phyloP scores from a whole-genome alignment of 2,113 vertebrate species.

The Oryzias curvinotus region DNA sequence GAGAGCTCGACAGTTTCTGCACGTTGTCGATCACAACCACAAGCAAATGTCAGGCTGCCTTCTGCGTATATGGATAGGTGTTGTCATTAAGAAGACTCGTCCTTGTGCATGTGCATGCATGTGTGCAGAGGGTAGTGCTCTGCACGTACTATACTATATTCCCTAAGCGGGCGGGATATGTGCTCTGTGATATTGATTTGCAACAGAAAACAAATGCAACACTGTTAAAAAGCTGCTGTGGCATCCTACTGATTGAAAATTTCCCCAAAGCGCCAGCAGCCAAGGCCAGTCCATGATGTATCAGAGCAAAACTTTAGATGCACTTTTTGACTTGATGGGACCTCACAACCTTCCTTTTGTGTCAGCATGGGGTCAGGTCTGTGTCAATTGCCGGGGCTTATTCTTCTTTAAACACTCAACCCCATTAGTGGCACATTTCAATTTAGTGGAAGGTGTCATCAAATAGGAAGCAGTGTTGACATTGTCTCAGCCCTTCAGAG shows the following conservation, averaged over 20 bases:
- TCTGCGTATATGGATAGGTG: slow-evolving; percentile 5
- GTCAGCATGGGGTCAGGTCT: slow-evolving; percentile 66
- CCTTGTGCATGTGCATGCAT: neutral
- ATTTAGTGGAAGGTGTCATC: slow-evolving; percentile 77
- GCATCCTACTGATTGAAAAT: slow-evolving; percentile 4
- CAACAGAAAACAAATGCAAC: slow-evolving; percentile 40
- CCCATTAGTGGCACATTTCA: slow-evolving; percentile 68
- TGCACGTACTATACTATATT: slow-evolving; percentile 8
- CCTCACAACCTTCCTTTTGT: slow-evolving; percentile 60
- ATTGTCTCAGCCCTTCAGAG: slow-evolving; percentile 56
- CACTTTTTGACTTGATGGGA: slow-evolving; percentile 61
- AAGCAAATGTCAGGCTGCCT: slow-evolving; percentile 1
- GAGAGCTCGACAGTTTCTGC: slow-evolving; percentile 2
- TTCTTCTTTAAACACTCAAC: slow-evolving; percentile 76
- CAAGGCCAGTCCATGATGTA: neutral
- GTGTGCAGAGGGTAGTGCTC: slow-evolving; percentile 18
- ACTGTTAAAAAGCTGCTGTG: slow-evolving; percentile 42
- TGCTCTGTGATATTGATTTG: slow-evolving; percentile 55
- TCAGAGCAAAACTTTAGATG: slow-evolving; percentile 29
- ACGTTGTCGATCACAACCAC: neutral
- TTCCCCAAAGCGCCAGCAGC: slow-evolving; percentile 2
- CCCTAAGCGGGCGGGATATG: slow-evolving; percentile 20
- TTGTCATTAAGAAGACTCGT: slow-evolving; percentile 8
- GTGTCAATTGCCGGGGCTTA: slow-evolving; percentile 62
- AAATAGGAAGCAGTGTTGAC: slow-evolving; percentile 71